phyloP scores from a whole-genome alignment of 2,113 vertebrate genomes.

The Hippoglossus stenolepis region DNA sequence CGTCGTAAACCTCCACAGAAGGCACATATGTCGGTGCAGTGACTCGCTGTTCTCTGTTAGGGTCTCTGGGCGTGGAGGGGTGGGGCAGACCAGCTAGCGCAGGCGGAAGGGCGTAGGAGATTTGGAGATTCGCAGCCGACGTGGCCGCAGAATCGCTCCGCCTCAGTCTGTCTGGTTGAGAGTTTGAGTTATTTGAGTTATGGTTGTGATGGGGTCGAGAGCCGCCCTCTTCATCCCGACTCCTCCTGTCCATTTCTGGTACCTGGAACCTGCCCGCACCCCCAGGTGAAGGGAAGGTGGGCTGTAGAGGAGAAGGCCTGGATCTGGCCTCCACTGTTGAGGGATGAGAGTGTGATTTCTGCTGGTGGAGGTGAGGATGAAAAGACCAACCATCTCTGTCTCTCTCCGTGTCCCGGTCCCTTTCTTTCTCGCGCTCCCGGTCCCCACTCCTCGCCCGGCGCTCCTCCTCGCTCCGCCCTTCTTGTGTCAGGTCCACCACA shows the following conservation, averaged over 20 bases:
- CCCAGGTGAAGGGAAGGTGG: slow-evolving; percentile 47
- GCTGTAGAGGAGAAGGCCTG: slow-evolving; percentile 61
- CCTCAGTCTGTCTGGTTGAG: slow-evolving; percentile 79
- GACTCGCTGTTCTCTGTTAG: slow-evolving; percentile 91
- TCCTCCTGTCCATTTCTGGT: slow-evolving; percentile 82
- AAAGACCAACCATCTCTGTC: slow-evolving; percentile 66
- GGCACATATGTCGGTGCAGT: slow-evolving; percentile 96
- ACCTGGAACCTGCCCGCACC: slow-evolving; percentile 76
- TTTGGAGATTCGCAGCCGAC: slow-evolving; percentile 80
- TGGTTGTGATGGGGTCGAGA: slow-evolving; percentile 49
- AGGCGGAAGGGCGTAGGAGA: slow-evolving; percentile 85
- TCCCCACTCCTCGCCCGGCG: slow-evolving; percentile 54
- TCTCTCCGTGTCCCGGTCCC: slow-evolving; percentile 63
- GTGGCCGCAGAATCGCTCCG: slow-evolving; percentile 83
- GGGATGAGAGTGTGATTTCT: slow-evolving; percentile 61
- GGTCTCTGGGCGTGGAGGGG: slow-evolving; percentile 84
- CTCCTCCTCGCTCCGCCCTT: slow-evolving; percentile 76
- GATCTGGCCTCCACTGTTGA: slow-evolving; percentile 53
- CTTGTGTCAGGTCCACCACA: slow-evolving; percentile 86
- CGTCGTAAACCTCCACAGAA: slow-evolving; percentile 94
- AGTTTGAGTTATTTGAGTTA: slow-evolving; percentile 54
- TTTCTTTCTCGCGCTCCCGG: slow-evolving; percentile 55
- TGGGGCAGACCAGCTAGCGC: slow-evolving; percentile 71
- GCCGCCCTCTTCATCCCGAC: slow-evolving; percentile 69
- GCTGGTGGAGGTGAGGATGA: slow-evolving; percentile 60